Base-by-base conservation (phyloP, 2,113 vertebrate species). In the Synodontis membranacea region DNA sequence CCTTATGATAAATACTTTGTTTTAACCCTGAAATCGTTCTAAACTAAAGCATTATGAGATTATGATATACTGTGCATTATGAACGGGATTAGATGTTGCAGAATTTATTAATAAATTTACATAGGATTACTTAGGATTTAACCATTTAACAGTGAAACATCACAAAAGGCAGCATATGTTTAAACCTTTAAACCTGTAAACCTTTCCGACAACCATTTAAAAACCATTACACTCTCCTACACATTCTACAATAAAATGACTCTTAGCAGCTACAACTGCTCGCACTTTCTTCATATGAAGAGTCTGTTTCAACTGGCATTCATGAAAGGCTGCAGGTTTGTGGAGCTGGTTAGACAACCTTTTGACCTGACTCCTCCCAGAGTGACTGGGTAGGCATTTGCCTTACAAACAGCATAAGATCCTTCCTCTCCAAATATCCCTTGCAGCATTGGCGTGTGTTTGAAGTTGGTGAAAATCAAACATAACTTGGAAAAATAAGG, bases 321-420 rank as follows among this genome's bases (percentile, higher is more conserved):
- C 3, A 54, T 34, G 19, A 79, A 31, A 37, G 17, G 48, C n/a
- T 78, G n/a, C 48, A 37, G 76, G 48, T 78, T 52, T 79, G 76
- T 54, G 28, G 48, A 54, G 76, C 48, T 79, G 17, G 76, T 54
- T 79, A 79, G 76, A 25, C 48, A 79, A 23, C n/a, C 48, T 54
- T 54, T 79, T 79, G n/a, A 54, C 31, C 76, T 79, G 50, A 34
- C 48, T 54, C 48, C 48, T 54, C 48, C 48, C 76, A 52, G n/a
- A 34, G 25, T 50, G 74, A 50, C 25, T 50, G 74, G 46, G 46
- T n/a, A 78, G 46, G 11, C 74, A 78, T 78, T 48, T 78, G 74
- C 46, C 74, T 78, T 50, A 78, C 15, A 50, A 78, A 78, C 74
- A 31, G 44, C 74, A 78, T 50, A 50, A 78, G 12, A 50, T 19